A percentile compares a stretch with the other conserved stretches of the same genome.
Conservation (phyloP, 2,797 vertebrate species). For the Darevskia nairensis region DNA sequence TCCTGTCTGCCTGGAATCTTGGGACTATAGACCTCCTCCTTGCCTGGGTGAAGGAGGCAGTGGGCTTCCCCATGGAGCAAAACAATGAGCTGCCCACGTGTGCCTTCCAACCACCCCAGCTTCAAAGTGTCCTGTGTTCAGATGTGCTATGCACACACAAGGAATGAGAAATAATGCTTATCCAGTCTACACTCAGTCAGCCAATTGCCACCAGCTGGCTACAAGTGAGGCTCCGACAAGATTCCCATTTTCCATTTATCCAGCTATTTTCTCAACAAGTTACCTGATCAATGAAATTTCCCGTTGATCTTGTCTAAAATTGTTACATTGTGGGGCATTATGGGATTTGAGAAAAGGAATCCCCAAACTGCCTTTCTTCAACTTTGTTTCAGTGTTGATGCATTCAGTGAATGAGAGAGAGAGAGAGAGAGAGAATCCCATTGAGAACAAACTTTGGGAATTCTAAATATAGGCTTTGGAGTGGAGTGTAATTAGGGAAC, state of each 20-base stretch:
- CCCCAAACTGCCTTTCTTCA: not conserved
- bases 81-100: not conserved
- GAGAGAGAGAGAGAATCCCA: not conserved
- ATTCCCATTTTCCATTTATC: not conserved
- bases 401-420: not conserved
- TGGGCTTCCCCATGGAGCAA: no score
- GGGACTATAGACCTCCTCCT: no score
- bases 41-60: no score
- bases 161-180: not conserved
- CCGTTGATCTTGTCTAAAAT: not conserved
- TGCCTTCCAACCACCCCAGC: not conserved
- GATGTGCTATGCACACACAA: not conserved
- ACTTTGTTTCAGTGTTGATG: not conserved
- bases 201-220: not conserved
- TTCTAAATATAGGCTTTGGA: constrained; percentile 13
- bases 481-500: not conserved
- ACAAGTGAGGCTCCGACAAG: not conserved
- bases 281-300: not conserved
- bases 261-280: constrained; percentile 6
- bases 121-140: not conserved
- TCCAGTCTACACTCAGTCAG: not conserved
- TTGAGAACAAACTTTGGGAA: constrained; percentile 14
- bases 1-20: no score
- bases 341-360: not conserved
- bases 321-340: not conserved